Conservation (phyloP, 2,888 invertebrate genomes). For the Acleris literana region DNA sequence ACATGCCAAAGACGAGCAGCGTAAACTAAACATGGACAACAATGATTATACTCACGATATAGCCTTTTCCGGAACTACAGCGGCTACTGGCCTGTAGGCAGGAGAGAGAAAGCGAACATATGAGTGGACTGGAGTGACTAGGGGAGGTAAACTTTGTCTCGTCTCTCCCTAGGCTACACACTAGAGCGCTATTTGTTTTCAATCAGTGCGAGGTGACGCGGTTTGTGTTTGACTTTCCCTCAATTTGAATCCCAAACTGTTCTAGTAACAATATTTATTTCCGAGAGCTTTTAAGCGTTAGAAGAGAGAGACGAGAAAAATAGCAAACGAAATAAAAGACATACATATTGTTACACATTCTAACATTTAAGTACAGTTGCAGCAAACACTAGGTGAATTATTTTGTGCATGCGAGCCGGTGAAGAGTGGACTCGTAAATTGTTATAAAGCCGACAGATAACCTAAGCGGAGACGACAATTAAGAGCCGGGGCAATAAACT, state of each 20-base stretch:
- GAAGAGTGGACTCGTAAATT: slow-evolving; percentile 21
- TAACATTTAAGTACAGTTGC: slow-evolving; percentile 59
- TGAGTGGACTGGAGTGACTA: slow-evolving; percentile 77
- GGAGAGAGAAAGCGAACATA: slow-evolving; percentile 83
- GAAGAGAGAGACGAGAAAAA: slow-evolving; percentile 61
- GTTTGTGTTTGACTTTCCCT: slow-evolving; percentile 40
- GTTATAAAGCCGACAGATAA: slow-evolving; percentile 25
- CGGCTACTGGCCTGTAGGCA: slow-evolving; percentile 93
- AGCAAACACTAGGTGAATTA: slow-evolving; percentile 54
- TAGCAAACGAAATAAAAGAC: slow-evolving; percentile 62
- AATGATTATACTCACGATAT: slow-evolving; percentile 92
- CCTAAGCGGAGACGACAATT: slow-evolving; percentile 37
- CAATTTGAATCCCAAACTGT: slow-evolving; percentile 41
- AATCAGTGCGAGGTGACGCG: slow-evolving; percentile 42
- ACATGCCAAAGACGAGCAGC: slow-evolving; percentile 54
- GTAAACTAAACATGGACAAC: slow-evolving; percentile 68
- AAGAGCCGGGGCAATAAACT: slow-evolving; percentile 32
- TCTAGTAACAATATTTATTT: slow-evolving; percentile 36
- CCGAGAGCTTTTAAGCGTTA: slow-evolving; percentile 28
- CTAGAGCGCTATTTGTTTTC: slow-evolving; percentile 43
- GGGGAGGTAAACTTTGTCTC: slow-evolving; percentile 67
- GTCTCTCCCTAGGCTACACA: slow-evolving; percentile 61
- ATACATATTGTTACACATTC: slow-evolving; percentile 46
- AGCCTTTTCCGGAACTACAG: slow-evolving; percentile 96
- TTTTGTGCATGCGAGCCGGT: slow-evolving; percentile 54